phyloP scores from a whole-genome alignment of 2,113 vertebrate genomes.

The Nibea coibor region DNA sequence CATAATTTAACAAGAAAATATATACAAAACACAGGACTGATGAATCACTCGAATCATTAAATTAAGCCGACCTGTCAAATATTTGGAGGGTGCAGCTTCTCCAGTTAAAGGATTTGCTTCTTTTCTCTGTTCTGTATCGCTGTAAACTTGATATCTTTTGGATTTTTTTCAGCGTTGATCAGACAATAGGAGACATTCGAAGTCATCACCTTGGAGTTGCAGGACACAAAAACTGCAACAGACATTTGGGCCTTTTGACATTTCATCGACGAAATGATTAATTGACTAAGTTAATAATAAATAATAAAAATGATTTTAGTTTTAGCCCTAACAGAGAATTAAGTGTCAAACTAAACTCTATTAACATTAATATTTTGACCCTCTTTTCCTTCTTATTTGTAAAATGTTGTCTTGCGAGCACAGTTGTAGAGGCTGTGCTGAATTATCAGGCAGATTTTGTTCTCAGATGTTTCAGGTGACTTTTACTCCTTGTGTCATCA shows the following conservation, averaged over 20 bases:
- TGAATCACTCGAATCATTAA: not conserved
- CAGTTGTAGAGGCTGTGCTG: not conserved
- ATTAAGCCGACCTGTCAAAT: not conserved
- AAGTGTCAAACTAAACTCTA: not conserved
- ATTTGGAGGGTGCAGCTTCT: not conserved
- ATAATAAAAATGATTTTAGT: not conserved
- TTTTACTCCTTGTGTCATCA: not conserved
- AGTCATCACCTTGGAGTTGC: not conserved
- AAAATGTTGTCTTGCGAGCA: not conserved
- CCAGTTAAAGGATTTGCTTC: not conserved
- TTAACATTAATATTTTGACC: no score
- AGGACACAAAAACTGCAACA: not conserved
- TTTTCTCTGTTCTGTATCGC: not conserved
- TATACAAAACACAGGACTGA: not conserved
- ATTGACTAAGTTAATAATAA: not conserved
- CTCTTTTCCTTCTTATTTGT: not conserved
- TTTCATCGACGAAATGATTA: not conserved
- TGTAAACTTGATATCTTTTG: not conserved
- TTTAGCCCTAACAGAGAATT: not conserved
- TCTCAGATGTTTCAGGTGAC: not conserved
- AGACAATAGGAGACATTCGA: not conserved
- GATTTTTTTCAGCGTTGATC: not conserved
- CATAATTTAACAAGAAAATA: not conserved
- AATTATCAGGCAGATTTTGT: not conserved
- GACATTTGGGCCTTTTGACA: not conserved